Percentiles rank a stretch among this genome's conserved stretches.
Evolutionary conservation across 2,113 vertebrate genomes (phyloP).

Genomic region (Vombatus ursinus): DNA sequence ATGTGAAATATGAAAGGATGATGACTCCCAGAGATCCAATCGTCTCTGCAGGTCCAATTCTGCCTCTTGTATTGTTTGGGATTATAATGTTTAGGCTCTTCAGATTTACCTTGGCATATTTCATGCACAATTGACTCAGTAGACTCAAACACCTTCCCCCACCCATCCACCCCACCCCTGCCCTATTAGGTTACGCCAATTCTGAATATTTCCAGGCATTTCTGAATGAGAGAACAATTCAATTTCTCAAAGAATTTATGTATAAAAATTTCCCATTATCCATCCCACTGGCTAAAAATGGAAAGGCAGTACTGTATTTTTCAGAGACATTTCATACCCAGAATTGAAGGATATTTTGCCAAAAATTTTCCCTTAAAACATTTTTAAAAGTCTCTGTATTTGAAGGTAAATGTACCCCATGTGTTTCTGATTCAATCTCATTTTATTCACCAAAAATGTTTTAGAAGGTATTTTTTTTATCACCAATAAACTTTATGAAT

Average conservation of each 20-base stretch:
- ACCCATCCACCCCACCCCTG: slow-evolving; percentile 2
- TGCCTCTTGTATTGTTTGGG: slow-evolving; percentile 15
- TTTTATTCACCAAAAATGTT: slow-evolving; percentile 52
- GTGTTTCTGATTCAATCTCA: slow-evolving; percentile 53
- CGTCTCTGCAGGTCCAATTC: background rate
- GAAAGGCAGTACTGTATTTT: slow-evolving; percentile 15
- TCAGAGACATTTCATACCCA: slow-evolving; percentile 40
- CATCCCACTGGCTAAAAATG: background rate
- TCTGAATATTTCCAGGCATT: slow-evolving; percentile 23
- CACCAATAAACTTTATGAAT: slow-evolving; percentile 50
- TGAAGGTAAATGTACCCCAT: slow-evolving; percentile 44
- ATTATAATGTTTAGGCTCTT: background rate
- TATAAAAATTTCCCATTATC: slow-evolving; percentile 32
- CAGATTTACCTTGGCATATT: background rate
- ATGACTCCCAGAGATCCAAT: background rate
- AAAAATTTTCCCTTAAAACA: slow-evolving; percentile 51
- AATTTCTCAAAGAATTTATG: slow-evolving; percentile 1
- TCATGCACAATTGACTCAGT: slow-evolving; percentile 27
- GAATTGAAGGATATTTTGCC: slow-evolving; percentile 52
- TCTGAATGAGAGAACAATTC: slow-evolving; percentile 51
- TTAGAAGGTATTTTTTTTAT: slow-evolving; percentile 16
- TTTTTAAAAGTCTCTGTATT: slow-evolving; percentile 52
- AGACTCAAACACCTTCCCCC: background rate
- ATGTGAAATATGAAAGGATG: background rate
- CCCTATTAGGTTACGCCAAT: slow-evolving; percentile 7